A percentile compares a stretch with the other conserved stretches of the same genome.
phyloP scores from a whole-genome alignment of 2,113 vertebrate species.

The Phalacrocorax carbo region DNA sequence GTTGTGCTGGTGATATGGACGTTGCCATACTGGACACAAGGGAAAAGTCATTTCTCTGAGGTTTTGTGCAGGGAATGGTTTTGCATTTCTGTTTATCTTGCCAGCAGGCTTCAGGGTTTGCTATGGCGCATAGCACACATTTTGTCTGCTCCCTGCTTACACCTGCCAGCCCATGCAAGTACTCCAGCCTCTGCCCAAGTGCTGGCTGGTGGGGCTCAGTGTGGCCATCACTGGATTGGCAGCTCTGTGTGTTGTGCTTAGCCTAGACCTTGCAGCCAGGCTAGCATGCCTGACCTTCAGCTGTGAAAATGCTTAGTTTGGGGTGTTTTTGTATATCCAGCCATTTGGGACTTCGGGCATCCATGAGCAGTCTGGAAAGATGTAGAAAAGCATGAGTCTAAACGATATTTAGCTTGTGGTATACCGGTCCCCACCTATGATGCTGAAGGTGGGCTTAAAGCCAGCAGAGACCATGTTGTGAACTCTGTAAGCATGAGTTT shows the following conservation, averaged over 20 bases:
- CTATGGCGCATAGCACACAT: rapidly evolving
- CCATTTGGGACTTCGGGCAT: background rate
- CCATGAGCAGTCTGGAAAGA: background rate
- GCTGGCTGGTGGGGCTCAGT: background rate
- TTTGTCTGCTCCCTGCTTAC: background rate
- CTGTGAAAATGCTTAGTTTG: background rate
- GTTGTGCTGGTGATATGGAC: background rate
- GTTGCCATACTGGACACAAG: too few relatives aligned
- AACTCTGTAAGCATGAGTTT: background rate
- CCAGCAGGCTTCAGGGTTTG: background rate
- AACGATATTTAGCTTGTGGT: background rate
- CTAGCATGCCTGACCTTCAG: background rate
- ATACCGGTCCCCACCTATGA: background rate
- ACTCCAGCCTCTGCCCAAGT: background rate
- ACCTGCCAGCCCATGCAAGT: background rate
- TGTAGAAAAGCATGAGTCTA: background rate
- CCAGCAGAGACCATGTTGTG: background rate
- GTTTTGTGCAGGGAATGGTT: too few relatives aligned
- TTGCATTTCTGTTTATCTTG: background rate
- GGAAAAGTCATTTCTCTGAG: background rate
- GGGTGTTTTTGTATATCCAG: background rate
- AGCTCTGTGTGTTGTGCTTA: background rate
- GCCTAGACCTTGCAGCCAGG: background rate
- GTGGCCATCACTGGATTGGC: rapidly evolving
- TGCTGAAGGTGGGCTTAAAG: background rate